Evolutionary conservation across 2,797 vertebrate species (phyloP).

Genomic region (Limnodromus scolopaceus): DNA sequence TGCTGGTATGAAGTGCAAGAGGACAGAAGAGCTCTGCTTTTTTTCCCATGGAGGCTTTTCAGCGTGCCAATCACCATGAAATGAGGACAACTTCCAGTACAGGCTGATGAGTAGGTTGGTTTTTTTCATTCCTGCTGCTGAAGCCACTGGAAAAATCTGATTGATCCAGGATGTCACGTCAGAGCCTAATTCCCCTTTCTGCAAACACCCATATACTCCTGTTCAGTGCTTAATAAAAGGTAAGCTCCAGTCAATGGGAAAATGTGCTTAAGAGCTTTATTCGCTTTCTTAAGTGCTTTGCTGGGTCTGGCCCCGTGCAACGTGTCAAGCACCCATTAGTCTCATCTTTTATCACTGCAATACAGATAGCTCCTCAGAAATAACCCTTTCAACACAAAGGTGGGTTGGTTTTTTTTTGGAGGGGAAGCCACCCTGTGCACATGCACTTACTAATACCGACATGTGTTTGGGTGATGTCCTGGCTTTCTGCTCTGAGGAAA

Average conservation of each 20-base stretch:
- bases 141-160: slow-evolving; percentile 49
- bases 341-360: slow-evolving; percentile 2
- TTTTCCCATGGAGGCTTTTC: not conserved
- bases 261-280: slow-evolving; percentile 62
- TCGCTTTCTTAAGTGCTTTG: slow-evolving; percentile 22
- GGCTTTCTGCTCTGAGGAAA: not conserved
- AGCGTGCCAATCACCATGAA: not conserved
- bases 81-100: not conserved
- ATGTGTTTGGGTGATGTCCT: not conserved
- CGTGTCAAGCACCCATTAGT: not conserved
- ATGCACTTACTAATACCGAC: not conserved
- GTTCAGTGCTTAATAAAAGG: slow-evolving; percentile 30
- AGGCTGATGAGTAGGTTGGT: not conserved
- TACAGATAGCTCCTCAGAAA: not conserved
- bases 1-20: not conserved
- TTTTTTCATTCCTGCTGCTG: slow-evolving; percentile 21
- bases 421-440: not conserved
- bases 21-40: not conserved
- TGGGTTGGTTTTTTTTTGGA: not conserved
- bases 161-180: slow-evolving; percentile 40
- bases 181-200: slow-evolving; percentile 36
- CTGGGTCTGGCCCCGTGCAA: not conserved
- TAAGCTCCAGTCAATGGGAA: slow-evolving; percentile 55
- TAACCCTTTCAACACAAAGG: not conserved
- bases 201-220: not conserved